phyloP scores from a whole-genome alignment of 1,140 invertebrate species.

The Leucophenga varia region DNA sequence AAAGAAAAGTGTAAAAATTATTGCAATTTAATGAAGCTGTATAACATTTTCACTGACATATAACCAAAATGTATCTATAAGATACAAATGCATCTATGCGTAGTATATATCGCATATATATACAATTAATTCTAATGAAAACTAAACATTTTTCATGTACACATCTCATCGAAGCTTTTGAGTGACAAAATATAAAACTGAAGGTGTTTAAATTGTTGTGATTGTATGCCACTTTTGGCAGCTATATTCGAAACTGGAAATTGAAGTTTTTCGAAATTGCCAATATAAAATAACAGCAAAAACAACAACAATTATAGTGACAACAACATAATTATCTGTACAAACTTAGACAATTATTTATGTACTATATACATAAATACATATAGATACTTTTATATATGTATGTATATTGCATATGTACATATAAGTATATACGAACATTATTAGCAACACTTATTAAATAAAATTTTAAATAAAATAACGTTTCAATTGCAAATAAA shows the following conservation, averaged over 20 bases:
- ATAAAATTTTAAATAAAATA: no score
- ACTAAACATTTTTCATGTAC: no score
- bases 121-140: no score
- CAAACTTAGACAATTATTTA: not conserved
- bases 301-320: constrained; percentile 16
- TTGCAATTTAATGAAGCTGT: not conserved
- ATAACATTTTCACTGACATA: constrained; percentile 1
- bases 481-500: no score
- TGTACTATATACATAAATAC: constrained; percentile 3
- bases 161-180: not conserved
- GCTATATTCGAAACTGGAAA: no score
- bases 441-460: no score
- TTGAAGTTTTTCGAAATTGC: constrained; percentile 48
- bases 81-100: not conserved
- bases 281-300: constrained; percentile 29
- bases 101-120: not conserved
- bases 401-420: no score
- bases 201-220: constrained; percentile 53
- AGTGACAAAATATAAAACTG: constrained; percentile 53
- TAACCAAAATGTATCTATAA: constrained; percentile 1
- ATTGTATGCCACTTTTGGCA: constrained; percentile 50
- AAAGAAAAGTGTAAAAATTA: not conserved
- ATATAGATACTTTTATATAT: not conserved
- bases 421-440: no score
- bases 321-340: not conserved